Evolutionary conservation across 2,113 vertebrate species (phyloP).

Genomic region (Elephantulus edwardii): DNA sequence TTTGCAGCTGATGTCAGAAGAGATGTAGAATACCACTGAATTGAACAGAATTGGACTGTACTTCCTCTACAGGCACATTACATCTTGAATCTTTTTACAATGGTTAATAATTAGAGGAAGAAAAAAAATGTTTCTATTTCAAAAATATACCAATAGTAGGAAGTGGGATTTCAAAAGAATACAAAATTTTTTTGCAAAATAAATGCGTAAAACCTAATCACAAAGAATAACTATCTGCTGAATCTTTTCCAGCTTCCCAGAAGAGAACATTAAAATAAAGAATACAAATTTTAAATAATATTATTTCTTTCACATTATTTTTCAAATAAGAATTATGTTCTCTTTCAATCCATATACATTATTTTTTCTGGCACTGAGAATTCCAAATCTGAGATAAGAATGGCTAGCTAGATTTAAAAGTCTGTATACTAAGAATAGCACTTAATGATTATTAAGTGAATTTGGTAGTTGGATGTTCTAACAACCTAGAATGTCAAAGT

Average conservation of each 20-base stretch:
- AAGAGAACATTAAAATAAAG: neutral
- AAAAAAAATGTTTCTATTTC: neutral
- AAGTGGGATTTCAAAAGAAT: neutral
- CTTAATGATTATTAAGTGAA: neutral
- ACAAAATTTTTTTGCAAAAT: neutral
- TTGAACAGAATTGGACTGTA: too few species aligned
- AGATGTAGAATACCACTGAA: too few species aligned
- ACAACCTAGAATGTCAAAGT: neutral
- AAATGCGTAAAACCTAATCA: neutral
- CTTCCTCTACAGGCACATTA: neutral
- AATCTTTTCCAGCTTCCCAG: neutral
- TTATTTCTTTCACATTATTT: neutral
- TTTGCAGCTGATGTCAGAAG: too few species aligned
- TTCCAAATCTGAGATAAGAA: neutral
- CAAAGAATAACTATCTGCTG: neutral
- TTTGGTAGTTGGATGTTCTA: neutral
- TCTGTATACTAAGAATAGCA: neutral
- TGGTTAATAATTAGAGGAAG: neutral
- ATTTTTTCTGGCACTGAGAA: neutral
- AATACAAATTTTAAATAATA: neutral
- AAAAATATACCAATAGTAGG: neutral
- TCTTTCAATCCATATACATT: neutral
- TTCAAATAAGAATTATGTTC: neutral
- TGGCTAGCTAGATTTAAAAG: neutral
- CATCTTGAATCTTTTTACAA: conserved; percentile 11